A percentile compares a stretch with the other conserved stretches of the same genome.
phyloP scores from a whole-genome alignment of 1,140 invertebrate genomes.

The Gyrodactylus bullatarudis region DNA sequence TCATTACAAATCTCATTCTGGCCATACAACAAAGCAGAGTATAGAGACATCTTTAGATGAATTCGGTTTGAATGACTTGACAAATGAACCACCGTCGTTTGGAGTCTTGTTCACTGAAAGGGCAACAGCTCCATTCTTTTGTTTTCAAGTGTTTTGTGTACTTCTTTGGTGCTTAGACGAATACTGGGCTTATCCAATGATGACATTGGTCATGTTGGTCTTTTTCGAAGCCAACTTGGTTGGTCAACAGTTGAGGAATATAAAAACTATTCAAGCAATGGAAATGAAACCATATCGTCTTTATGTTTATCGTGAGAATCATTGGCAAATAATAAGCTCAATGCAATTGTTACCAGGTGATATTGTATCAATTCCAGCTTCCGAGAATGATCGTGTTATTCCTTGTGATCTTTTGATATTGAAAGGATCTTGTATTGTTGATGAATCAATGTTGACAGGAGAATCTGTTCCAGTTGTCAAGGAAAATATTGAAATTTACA shows the following conservation, averaged over 20 bases:
- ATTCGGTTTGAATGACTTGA: constrained; percentile 59
- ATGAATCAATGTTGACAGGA: constrained; percentile 85
- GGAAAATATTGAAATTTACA: constrained; percentile 12
- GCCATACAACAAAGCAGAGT: constrained; percentile 43
- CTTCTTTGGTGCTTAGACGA: constrained; percentile 89
- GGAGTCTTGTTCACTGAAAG: constrained; percentile 75
- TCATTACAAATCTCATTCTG: constrained; percentile 48
- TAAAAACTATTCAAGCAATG: constrained; percentile 99
- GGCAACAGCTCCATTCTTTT: constrained; percentile 92
- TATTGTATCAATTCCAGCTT: constrained; percentile 47
- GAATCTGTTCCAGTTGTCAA: constrained; percentile 97
- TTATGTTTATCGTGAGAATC: constrained; percentile 55
- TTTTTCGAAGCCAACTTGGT: constrained; percentile 91
- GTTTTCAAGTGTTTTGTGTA: constrained; percentile 72
- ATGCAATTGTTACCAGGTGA: constrained; percentile 73
- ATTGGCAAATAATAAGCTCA: constrained; percentile 53
- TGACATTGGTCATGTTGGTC: constrained; percentile 80
- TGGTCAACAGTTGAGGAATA: constrained; percentile 78
- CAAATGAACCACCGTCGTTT: constrained; percentile 73
- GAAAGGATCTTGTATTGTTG: constrained; percentile 67
- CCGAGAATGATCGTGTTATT: constrained; percentile 30
- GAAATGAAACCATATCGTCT: constrained; percentile 59
- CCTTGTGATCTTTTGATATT: constrained; percentile 82
- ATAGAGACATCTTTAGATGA: constrained; percentile 34
- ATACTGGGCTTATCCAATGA: constrained; percentile 70